Evolutionary conservation across 1,140 invertebrate species (phyloP).

Genomic region (Pseudomyrmex flavicornis): DNA sequence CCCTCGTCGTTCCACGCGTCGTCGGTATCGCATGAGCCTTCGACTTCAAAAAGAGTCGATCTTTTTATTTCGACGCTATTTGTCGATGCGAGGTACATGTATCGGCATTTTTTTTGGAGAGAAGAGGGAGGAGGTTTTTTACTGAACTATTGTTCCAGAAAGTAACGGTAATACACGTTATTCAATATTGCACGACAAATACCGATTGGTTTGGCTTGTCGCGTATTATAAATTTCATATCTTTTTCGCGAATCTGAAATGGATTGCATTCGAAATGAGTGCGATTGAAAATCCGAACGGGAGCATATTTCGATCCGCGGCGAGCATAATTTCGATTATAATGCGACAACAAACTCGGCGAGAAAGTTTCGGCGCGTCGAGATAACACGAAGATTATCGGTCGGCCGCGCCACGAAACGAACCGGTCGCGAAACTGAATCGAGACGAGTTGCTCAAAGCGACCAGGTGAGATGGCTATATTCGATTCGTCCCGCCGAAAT

Average conservation of each 20-base stretch:
- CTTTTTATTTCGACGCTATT: slow-evolving; percentile 8
- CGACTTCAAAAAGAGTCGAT: slow-evolving; percentile 8
- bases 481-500: slow-evolving; percentile 42
- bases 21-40: not conserved
- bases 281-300: not conserved
- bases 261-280: not conserved
- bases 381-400: slow-evolving; percentile 56
- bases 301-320: not conserved
- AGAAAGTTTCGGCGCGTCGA: slow-evolving; percentile 67
- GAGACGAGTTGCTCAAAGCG: slow-evolving; percentile 66
- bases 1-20: slow-evolving; percentile 16
- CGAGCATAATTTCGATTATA: not conserved
- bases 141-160: no score
- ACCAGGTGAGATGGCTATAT: slow-evolving; percentile 51
- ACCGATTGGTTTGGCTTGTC: no score
- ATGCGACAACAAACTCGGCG: slow-evolving; percentile 41
- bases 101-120: not conserved
- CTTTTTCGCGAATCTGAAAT: not conserved
- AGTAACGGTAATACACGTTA: no score
- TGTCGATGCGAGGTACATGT: not conserved
- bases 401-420: slow-evolving; percentile 51
- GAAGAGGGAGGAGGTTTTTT: no score
- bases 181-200: no score
- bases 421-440: slow-evolving; percentile 58
- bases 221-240: not conserved